Evolutionary conservation across 2,797 vertebrate genomes (phyloP), one percentile per base, ranked within the genome.

Genomic region (Coranthus polyacanthus): DNA sequence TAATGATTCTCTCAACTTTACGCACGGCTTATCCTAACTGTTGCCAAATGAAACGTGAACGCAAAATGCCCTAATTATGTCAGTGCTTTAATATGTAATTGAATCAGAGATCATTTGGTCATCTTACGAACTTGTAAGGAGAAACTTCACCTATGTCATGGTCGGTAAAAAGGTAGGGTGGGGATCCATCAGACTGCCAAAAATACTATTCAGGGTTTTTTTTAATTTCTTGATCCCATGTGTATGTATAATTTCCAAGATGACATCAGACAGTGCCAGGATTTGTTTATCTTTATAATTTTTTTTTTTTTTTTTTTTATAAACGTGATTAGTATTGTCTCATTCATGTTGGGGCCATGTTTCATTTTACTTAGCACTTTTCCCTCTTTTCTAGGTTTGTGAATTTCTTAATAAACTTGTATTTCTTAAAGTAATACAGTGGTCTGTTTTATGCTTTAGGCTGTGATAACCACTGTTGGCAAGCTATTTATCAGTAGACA

Each of bases 301-400:
- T 68, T 79, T 72, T 21, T 79, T 68, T 79, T 72, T 21, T 79
- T 77, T 66, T 77, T 87, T 91, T 88, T 83, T 85, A 88, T 89
- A 89, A 91, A 89, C 75, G 66, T 90, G 84, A 84, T 90, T 88
- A 86, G 83, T 90, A 72, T 86, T 90, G 87, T 91, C 80, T 93
- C 87, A 89, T 87, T 85, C 78, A 88, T 85, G 77, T 89, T 87
- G 90, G 90, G 91, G 86, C 90, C 92, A 93, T 93, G 91, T 92
- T 91, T 90, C 82, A 92, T 90, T 92, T 90, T 89, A 89, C 93
- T 88, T 93, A 94, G 93, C 93, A 94, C 93, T 93, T 94, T 93
- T 83, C 70, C 69, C 75, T 86, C 54, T 86, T 91, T 92, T 91
- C 79, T 90, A 89, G 88, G 68, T 92, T 91, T 91, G 90, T 92